Percentiles rank a stretch among this genome's conserved stretches.
Conservation (phyloP, 2,113 vertebrate genomes). For the Sarotherodon lohbergeri region DNA sequence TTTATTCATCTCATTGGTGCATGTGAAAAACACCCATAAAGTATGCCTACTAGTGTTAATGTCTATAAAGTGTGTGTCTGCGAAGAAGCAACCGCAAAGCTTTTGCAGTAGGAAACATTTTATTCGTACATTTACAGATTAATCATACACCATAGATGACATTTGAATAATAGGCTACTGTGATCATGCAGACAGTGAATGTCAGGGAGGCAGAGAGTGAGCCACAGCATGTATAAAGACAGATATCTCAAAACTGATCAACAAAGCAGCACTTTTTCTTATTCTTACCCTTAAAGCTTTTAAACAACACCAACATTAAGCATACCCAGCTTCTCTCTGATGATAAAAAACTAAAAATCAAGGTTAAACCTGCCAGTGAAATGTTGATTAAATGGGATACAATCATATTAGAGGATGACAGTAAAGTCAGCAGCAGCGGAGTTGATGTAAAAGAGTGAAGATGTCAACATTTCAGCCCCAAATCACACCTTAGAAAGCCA, state of each 20-base stretch:
- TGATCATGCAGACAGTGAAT: conserved; percentile 28
- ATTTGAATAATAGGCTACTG: conserved; percentile 39
- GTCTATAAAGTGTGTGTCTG: neutral
- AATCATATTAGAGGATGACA: neutral
- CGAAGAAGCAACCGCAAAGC: neutral
- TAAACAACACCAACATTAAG: neutral
- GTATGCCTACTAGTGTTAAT: neutral
- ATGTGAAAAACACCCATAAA: neutral
- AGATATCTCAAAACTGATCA: neutral
- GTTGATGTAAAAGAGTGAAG: neutral
- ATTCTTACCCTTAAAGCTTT: neutral
- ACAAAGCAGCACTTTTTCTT: conserved; percentile 10
- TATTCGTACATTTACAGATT: conserved; percentile 45
- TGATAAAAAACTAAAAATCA: neutral
- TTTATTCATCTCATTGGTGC: neutral
- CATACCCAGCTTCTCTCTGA: neutral
- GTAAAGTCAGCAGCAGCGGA: neutral
- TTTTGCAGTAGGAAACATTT: conserved; percentile 33
- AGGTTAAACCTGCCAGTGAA: neutral
- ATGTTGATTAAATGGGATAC: neutral
- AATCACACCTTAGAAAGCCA: neutral
- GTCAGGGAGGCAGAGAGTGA: neutral
- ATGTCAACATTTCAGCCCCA: neutral
- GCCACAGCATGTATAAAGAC: neutral
- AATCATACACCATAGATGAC: conserved; percentile 35